These are phyloP conservation scores for Trachelus iudaicus DNA, from an alignment of 2,888 invertebrate species.

Conservation along the genomic window DNA sequence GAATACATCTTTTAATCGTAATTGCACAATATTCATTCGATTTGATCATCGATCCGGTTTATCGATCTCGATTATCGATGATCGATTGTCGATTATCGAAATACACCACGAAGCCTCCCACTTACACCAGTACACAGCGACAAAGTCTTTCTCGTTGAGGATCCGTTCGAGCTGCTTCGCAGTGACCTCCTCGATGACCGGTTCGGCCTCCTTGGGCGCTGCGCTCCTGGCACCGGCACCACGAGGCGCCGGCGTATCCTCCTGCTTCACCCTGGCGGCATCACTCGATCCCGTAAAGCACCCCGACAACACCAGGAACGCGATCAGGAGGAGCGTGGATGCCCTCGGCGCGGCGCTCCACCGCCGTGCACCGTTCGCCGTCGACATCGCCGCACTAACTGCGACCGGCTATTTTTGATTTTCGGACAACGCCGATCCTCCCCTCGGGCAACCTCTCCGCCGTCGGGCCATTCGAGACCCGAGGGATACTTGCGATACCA, in stretches of 20 bases:
- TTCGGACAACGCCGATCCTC: constrained; percentile 37
- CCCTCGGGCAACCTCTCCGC: neutral
- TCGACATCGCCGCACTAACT: constrained; percentile 67
- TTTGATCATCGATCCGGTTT: no score
- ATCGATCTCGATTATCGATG: no score
- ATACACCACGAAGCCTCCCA: constrained; percentile 55
- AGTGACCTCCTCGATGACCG: constrained; percentile 93
- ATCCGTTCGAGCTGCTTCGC: constrained; percentile 91
- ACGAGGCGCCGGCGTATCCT: constrained; percentile 48
- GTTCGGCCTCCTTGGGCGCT: constrained; percentile 68
- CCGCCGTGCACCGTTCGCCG: constrained; percentile 62
- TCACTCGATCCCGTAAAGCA: constrained; percentile 36
- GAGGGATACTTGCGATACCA: no score
- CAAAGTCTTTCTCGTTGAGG: constrained; percentile 91
- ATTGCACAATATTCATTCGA: no score
- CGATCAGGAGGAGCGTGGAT: constrained; percentile 34
- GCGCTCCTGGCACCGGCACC: constrained; percentile 47
- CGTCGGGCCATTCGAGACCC: no score
- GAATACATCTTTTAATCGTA: no score
- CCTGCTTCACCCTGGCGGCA: constrained; percentile 32
- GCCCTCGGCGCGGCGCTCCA: constrained; percentile 37
- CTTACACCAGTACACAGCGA: constrained; percentile 98
- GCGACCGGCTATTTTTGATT: constrained; percentile 61
- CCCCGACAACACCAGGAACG: constrained; percentile 43
- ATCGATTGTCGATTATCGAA: no score